phyloP scores from a whole-genome alignment of 2,888 invertebrate genomes.

The Harmothoe impar region DNA sequence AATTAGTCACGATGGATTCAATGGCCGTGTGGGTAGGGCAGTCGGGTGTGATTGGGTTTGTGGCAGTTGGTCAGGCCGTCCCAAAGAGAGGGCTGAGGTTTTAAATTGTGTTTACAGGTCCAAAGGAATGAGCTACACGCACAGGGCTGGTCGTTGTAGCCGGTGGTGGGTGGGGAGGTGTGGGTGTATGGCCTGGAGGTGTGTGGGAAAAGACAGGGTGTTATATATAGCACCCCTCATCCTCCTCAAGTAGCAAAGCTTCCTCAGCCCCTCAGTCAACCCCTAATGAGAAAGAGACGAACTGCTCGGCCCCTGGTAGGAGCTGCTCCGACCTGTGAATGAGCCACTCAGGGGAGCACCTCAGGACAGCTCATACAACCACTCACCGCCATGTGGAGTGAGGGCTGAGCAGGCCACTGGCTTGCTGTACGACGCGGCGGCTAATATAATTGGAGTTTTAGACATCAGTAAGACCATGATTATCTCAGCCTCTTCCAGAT shows the following conservation, averaged over 20 bases:
- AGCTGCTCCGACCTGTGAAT: neutral
- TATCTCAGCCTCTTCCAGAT: no score
- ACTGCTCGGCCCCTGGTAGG: neutral
- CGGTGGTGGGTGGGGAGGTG: neutral
- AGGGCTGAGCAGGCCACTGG: no score
- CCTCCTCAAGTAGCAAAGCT: neutral
- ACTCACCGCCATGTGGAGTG: no score
- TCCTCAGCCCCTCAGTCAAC: neutral
- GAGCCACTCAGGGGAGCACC: no score
- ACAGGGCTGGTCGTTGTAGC: neutral
- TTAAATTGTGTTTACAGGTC: slow-evolving; percentile 3
- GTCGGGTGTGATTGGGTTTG: neutral
- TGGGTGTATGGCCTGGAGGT: neutral
- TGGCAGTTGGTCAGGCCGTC: neutral
- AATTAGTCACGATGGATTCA: neutral
- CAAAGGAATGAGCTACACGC: slow-evolving; percentile 21
- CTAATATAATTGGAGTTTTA: no score
- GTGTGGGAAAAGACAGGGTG: neutral
- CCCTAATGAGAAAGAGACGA: neutral
- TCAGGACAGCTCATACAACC: no score
- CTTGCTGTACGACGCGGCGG: no score
- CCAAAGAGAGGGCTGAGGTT: neutral
- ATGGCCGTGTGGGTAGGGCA: neutral
- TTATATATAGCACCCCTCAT: slow-evolving; percentile 9
- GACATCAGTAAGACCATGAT: no score